Conservation (phyloP, 2,113 vertebrate genomes). For the Psophia crepitans region DNA sequence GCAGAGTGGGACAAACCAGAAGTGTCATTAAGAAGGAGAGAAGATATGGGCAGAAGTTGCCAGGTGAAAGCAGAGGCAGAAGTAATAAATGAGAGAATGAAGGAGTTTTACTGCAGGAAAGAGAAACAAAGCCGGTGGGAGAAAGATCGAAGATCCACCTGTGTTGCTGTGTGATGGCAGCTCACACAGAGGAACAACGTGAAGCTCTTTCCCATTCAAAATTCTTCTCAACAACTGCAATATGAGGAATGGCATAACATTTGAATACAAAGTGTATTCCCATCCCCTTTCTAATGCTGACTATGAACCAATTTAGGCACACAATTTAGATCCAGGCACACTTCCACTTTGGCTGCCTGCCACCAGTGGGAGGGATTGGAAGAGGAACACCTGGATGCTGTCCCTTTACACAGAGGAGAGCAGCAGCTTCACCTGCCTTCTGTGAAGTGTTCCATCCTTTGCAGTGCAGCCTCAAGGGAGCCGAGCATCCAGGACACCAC, state of each 20-base stretch:
- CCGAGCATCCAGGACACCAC: fast-evolving
- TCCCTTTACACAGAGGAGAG: not conserved
- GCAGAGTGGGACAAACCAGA: not conserved
- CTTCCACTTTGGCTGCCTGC: not conserved
- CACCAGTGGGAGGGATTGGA: not conserved
- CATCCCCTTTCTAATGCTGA: not conserved
- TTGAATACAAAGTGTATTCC: not conserved
- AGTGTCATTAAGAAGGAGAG: not conserved
- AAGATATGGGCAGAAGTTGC: not conserved
- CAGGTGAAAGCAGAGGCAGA: not conserved
- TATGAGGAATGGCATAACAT: not conserved
- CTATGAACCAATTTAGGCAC: not conserved
- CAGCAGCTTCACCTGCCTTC: fast-evolving
- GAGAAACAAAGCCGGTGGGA: not conserved
- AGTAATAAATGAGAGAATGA: not conserved
- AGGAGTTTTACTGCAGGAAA: not conserved
- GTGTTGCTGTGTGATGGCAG: not conserved
- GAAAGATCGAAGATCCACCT: not conserved
- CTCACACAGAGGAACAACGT: not conserved
- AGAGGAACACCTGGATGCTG: fast-evolving
- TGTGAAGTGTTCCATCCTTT: not conserved
- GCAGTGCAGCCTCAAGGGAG: not conserved
- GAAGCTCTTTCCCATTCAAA: not conserved
- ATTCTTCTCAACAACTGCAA: not conserved
- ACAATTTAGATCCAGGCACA: not conserved